Evolutionary conservation across 2,113 vertebrate genomes (phyloP).

Genomic region (Atrichornis clamosus): DNA sequence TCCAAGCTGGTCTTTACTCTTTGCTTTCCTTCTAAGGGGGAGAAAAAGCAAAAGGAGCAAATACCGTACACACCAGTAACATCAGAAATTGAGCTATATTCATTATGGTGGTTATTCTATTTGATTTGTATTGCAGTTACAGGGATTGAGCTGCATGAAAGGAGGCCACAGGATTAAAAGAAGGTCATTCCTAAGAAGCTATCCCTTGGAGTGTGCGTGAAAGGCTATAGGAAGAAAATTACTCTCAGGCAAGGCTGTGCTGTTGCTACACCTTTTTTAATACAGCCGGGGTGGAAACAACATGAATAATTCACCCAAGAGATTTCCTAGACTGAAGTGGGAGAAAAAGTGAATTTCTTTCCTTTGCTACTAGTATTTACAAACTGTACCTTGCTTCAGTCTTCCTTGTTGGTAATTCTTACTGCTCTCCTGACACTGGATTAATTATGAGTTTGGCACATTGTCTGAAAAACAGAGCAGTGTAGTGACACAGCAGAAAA

Average conservation of each 20-base stretch:
- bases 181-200: background rate
- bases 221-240: background rate
- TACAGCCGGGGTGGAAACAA: background rate
- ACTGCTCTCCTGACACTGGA: background rate
- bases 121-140: background rate
- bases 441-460: background rate
- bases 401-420: background rate
- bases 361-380: background rate
- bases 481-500: background rate
- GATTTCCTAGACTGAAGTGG: background rate
- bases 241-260: background rate
- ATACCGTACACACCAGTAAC: background rate
- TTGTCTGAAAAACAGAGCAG: background rate
- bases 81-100: background rate
- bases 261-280: background rate
- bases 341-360: background rate
- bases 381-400: background rate
- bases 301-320: background rate
- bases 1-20: background rate
- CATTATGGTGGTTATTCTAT: background rate
- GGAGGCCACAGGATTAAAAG: background rate
- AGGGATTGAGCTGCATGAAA: background rate
- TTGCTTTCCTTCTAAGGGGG: background rate
- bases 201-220: background rate
- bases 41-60: background rate